Conservation (phyloP, 2,797 vertebrate species). For the Clarias platycephalus region DNA sequence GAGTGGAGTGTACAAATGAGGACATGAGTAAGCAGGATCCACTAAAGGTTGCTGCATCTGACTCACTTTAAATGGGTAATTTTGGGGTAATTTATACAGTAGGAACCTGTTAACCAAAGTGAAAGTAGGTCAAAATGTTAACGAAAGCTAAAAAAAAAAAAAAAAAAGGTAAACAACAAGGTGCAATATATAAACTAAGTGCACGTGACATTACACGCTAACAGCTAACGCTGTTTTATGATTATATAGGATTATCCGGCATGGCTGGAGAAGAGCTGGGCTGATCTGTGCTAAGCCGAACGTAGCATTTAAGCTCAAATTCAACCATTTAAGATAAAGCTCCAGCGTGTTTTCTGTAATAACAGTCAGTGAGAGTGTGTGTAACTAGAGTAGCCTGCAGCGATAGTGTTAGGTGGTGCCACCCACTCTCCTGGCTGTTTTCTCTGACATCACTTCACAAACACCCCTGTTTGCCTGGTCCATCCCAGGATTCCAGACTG, state of each 20-base stretch:
- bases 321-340: background rate
- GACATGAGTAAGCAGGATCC: background rate
- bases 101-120: background rate
- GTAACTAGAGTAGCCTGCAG: slow-evolving; percentile 36
- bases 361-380: slow-evolving; percentile 28
- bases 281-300: background rate
- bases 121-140: no score
- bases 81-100: background rate
- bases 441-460: slow-evolving; percentile 67
- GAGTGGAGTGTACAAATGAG: background rate
- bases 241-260: background rate
- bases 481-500: slow-evolving; percentile 73
- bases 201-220: background rate
- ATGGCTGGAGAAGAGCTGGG: background rate
- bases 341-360: slow-evolving; percentile 21
- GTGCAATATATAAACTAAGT: background rate
- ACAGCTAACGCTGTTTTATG: no score
- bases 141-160: background rate
- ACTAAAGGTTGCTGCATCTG: background rate
- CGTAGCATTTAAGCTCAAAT: background rate
- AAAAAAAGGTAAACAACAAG: no score
- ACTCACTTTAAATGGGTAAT: background rate
- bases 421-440: slow-evolving; percentile 56
- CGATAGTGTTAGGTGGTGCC: slow-evolving; percentile 54
- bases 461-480: slow-evolving; percentile 74